A percentile compares a stretch with the other conserved stretches of the same genome.
phyloP scores from a whole-genome alignment of 2,888 invertebrate species.

The Amiota minor region DNA sequence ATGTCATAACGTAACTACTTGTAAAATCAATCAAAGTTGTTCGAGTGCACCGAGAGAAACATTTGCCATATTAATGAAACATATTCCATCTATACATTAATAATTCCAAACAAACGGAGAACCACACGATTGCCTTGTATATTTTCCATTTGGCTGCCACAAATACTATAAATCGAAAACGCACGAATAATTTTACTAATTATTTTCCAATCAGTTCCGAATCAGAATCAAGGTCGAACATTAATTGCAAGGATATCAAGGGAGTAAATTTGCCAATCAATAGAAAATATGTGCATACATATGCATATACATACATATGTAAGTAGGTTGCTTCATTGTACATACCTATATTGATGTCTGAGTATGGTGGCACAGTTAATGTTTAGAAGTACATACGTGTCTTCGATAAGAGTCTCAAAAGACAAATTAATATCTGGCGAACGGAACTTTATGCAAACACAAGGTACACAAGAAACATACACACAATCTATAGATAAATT shows the following conservation, averaged over 20 bases:
- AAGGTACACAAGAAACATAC: too few species aligned
- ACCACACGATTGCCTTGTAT: slow-evolving; percentile 37
- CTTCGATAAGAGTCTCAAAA: too few species aligned
- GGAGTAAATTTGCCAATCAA: not conserved
- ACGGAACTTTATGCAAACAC: too few species aligned
- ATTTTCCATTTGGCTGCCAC: slow-evolving; percentile 35
- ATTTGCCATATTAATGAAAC: slow-evolving; percentile 39
- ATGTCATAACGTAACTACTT: too few species aligned
- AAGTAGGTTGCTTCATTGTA: too few species aligned
- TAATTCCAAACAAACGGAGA: slow-evolving; percentile 48
- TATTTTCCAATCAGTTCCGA: slow-evolving; percentile 42
- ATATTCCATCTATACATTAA: slow-evolving; percentile 29
- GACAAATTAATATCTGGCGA: too few species aligned
- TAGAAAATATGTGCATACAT: slow-evolving; percentile 11
- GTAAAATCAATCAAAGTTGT: too few species aligned
- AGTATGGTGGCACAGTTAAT: too few species aligned
- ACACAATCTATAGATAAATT: too few species aligned
- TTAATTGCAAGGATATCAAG: not conserved
- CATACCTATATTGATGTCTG: too few species aligned
- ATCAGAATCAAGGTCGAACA: slow-evolving; percentile 11
- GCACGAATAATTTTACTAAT: slow-evolving; percentile 53
- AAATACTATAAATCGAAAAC: slow-evolving; percentile 27
- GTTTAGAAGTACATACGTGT: too few species aligned
- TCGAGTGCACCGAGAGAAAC: too few species aligned
- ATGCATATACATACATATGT: not conserved